Evolutionary conservation across 2,888 invertebrate genomes (phyloP), one percentile per base, ranked within the genome.

Genomic region (Sinopyrophorus schimmeli): DNA sequence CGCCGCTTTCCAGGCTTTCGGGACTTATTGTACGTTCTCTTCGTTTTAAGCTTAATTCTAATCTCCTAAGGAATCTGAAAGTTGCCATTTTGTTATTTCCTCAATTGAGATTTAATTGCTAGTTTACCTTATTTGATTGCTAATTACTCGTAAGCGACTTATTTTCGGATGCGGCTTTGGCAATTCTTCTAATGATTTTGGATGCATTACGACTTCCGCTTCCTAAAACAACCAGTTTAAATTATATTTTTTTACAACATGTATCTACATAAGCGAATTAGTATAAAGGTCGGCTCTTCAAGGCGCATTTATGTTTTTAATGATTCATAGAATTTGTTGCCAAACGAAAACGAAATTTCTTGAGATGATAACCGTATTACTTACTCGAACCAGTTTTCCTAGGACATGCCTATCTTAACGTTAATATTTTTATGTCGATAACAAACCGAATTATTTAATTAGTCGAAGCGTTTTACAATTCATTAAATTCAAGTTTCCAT

Each of bases 121-220:
- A n/a, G n/a, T 42, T 65, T 73, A 86, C 87, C 87, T 82, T 69
- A 87, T 87, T 74, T 87, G 87, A 72, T 87, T 84, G 62, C 87
- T 84, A 61, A 87, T 86, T 15, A 86, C 84, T 61, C 83, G 76
- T 62, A 87, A 71, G 58, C 84, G 80, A 71, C 81, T 84, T 48
- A 86, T 76, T 76, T 86, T 87, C 60, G 75, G 74, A 30, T 74
- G 70, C 38, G 79, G 78, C 66, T 77, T 79, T 50, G 76, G 69
- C 4, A 77, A 71, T 58, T 81, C 82, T 63, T 80, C 80, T 39
- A 78, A 71, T 58, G 78, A 77, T 64, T 79, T 82, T 39, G 82
- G 83, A 42, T 82, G 78, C 72, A 82, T 82, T 66, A 81, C 78
- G 16, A 80, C 60, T 56, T 61, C 64, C 24, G 60, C 63, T 35